phyloP scores from a whole-genome alignment of 1,140 invertebrate genomes.

The Magallana ariakensis region DNA sequence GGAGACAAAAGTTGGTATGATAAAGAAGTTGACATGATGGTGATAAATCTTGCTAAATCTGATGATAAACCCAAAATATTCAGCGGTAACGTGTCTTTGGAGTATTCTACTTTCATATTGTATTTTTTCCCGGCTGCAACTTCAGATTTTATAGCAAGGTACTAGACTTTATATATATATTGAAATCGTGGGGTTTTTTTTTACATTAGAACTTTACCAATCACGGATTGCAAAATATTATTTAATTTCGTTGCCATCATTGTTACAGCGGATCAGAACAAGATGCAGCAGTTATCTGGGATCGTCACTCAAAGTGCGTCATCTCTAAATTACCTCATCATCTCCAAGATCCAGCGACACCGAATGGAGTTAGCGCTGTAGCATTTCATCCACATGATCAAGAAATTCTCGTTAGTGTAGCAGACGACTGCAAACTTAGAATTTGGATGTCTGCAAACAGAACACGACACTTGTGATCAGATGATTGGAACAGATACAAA shows the following conservation, averaged over 20 bases:
- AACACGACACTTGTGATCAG: not conserved
- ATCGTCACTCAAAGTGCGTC: not conserved
- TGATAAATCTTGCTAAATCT: not conserved
- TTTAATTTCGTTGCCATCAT: not conserved
- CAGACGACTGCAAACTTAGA: conserved; percentile 38
- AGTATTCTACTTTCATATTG: not conserved
- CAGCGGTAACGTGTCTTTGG: not conserved
- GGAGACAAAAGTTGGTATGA: conserved; percentile 4
- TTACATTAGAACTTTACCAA: not conserved
- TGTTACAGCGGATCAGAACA: conserved; percentile 1
- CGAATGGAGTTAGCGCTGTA: conserved; percentile 37
- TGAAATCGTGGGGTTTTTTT: not conserved
- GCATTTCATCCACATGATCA: conserved; percentile 39
- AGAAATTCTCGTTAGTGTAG: conserved; percentile 40
- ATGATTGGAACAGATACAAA: too few relatives aligned
- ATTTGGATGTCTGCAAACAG: conserved; percentile 36
- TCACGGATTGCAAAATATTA: too few relatives aligned
- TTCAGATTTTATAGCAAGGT: conserved; percentile 18
- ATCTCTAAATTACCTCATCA: conserved; percentile 14
- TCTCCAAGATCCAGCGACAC: not conserved
- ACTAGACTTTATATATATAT: not conserved
- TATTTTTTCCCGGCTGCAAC: not conserved
- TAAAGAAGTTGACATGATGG: conserved; percentile 4
- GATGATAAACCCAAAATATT: not conserved
- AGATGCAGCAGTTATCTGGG: conserved; percentile 10